phyloP scores from a whole-genome alignment of 2,888 invertebrate genomes.

The Villa cingulata region DNA sequence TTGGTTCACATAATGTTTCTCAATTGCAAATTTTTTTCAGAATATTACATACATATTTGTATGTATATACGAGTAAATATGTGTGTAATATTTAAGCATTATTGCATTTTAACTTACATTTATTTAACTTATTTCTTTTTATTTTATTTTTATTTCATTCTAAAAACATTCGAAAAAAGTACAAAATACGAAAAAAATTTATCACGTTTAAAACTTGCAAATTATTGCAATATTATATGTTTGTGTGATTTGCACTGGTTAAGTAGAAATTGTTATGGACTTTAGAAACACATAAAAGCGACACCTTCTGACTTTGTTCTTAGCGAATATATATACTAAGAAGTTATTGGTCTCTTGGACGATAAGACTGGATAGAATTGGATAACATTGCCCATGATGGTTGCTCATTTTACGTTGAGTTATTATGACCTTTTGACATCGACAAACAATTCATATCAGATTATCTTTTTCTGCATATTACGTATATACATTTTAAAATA shows the following conservation, averaged over 20 bases:
- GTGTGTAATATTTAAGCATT: not conserved
- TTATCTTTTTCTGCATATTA: constrained; percentile 7
- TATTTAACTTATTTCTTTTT: not conserved
- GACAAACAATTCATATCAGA: constrained; percentile 10
- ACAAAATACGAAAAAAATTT: not conserved
- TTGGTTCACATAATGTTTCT: no score
- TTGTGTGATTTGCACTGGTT: constrained; percentile 4
- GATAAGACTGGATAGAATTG: not conserved
- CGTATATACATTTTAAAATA: not conserved
- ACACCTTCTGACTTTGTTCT: constrained; percentile 13
- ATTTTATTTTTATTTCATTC: not conserved
- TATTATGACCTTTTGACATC: constrained; percentile 12
- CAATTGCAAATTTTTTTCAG: not conserved
- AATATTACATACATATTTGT: no score
- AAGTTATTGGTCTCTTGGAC: constrained; percentile 4
- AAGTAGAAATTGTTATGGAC: constrained; percentile 12
- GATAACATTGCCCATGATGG: not conserved
- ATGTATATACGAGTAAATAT: no score
- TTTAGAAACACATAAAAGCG: constrained; percentile 14
- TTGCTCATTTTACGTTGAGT: constrained; percentile 3
- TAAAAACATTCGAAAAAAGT: no score
- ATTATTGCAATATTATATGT: no score
- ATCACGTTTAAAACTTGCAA: not conserved
- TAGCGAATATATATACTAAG: not conserved
- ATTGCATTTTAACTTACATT: not conserved